Evolutionary conservation across 2,797 vertebrate genomes (phyloP), one percentile per base, ranked within the genome.

Genomic region (Chelidonichthys spinosus): DNA sequence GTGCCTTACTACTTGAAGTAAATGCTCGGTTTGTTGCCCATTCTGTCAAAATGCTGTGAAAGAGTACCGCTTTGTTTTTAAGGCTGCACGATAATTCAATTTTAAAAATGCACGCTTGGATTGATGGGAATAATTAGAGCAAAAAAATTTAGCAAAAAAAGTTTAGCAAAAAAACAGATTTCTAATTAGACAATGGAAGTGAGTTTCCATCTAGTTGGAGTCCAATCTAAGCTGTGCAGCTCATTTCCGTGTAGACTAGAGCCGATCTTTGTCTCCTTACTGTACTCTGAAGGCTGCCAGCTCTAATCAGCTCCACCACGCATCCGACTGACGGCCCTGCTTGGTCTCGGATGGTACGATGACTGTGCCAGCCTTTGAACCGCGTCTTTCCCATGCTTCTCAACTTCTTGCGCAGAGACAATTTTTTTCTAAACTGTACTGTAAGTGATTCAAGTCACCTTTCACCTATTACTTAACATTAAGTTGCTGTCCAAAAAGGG

Each of bases 341-440:
- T 63, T 13, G 35, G 53, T 69, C 43, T 17, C 40, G 60, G 44
- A 62, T 67, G 70, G 44, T 40, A 36, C 63, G 33, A 18, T 74
- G 54, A 56, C 5, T 54, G n/a, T 49, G 43, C 69, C 64, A 80
- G 58, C 50, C 25, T 69, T 67, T 39, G 18, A 85, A 55, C 46
- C 8, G 32, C 62, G 35, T 69, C 37, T 69, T 74, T 77, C 72
- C 49, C 56, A 52, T 63, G 56, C 17, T 63, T 50, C 42, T 79
- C 52, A 37, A 14, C 36, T 70, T 61, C 37, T 60, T 76, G 64
- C 6, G 58, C 52, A 17, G 11, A 58, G n/a, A 13, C 3, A 2
- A 46, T 49, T 68, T 25, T 56, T 50, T 49, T 69, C 18, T 55
- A 8, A 4, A 8, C 33, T 44, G 18, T 71, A 55, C 36, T 47